A percentile compares a stretch with the other conserved stretches of the same genome.
phyloP scores from a whole-genome alignment of 2,113 vertebrate genomes.

The Rhadina sibilatrix region DNA sequence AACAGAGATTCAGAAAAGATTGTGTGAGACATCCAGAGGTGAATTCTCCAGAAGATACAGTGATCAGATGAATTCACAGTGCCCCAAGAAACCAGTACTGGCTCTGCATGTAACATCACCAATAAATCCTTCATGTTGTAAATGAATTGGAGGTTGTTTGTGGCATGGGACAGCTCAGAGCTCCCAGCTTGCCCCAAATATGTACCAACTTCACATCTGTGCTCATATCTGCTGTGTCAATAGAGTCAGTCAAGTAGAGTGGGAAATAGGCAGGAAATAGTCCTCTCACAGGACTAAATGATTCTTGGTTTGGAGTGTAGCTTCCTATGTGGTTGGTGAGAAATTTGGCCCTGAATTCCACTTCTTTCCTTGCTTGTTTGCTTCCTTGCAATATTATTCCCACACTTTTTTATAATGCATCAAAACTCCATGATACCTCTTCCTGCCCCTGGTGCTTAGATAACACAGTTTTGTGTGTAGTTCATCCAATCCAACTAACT shows the following conservation, averaged over 20 bases:
- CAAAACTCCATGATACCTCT: neutral
- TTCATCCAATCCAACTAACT: neutral
- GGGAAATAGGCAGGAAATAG: neutral
- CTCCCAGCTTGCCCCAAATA: neutral
- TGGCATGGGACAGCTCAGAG: neutral
- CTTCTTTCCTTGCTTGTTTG: neutral
- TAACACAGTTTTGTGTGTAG: neutral
- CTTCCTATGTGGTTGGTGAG: neutral
- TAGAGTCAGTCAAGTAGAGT: neutral
- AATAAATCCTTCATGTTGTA: neutral
- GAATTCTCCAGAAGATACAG: neutral
- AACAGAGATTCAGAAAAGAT: neutral
- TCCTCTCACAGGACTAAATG: neutral
- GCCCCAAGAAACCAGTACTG: neutral
- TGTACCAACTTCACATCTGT: neutral
- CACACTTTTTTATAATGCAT: neutral
- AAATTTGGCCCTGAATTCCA: neutral
- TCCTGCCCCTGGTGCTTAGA: neutral
- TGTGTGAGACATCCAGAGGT: neutral
- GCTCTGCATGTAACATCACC: neutral
- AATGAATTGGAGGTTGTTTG: neutral
- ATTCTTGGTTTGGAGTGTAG: neutral
- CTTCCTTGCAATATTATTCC: neutral
- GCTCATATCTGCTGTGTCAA: rapidly evolving
- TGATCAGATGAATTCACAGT: neutral